Conservation (phyloP, 2,113 vertebrate species). For the Rhinopomastus cyanomelas region DNA sequence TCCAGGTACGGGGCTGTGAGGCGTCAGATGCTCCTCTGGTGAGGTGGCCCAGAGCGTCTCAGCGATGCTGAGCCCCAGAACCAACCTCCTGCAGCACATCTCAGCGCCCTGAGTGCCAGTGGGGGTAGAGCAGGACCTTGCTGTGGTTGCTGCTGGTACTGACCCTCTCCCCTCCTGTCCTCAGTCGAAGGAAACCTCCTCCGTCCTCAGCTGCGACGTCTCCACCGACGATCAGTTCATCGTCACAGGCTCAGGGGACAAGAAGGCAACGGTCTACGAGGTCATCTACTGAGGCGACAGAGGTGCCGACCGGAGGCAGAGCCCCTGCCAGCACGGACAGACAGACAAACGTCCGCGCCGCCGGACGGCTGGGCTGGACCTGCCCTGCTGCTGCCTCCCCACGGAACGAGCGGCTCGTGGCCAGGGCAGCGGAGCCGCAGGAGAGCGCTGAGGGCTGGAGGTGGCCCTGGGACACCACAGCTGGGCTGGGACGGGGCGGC, state of each 20-base stretch:
- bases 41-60: not conserved
- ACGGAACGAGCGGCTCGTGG: not conserved
- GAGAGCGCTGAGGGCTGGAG: not conserved
- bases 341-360: not conserved
- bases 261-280: conserved; percentile 97
- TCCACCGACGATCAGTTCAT: conserved; percentile 97
- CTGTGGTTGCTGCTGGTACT: not conserved
- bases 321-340: fast-evolving
- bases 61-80: fast-evolving
- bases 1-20: conserved; percentile 75
- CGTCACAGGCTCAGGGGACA: conserved; percentile 96
- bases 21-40: fast-evolving
- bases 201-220: conserved; percentile 95
- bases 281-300: conserved; percentile 88
- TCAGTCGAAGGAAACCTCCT: conserved; percentile 96
- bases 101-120: fast-evolving
- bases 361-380: not conserved
- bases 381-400: not conserved
- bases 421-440: not conserved
- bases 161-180: not conserved
- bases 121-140: fast-evolving
- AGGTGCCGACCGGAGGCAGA: not conserved
- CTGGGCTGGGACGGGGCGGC: not conserved
- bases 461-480: not conserved
- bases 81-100: fast-evolving